phyloP scores from a whole-genome alignment of 2,797 vertebrate genomes.

The Enteromius unitaeniatus region DNA sequence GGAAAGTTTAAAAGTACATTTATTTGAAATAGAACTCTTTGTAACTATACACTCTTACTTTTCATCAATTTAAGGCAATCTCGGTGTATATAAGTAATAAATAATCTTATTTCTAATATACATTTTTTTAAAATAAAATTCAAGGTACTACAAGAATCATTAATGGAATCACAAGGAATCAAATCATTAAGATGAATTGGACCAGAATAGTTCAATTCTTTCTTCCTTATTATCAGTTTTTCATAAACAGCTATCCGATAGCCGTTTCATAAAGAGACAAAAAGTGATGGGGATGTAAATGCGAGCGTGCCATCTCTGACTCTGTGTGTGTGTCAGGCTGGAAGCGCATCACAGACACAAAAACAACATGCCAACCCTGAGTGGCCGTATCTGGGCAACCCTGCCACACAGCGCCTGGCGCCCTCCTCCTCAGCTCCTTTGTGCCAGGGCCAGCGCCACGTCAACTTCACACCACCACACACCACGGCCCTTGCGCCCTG shows the following conservation, averaged over 20 bases:
- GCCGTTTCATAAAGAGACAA: neutral
- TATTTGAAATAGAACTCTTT: neutral
- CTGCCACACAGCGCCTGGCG: slow-evolving; percentile 72
- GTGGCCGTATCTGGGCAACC: slow-evolving; percentile 83
- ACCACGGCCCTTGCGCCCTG: slow-evolving; percentile 69
- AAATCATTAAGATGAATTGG: neutral
- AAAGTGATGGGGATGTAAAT: slow-evolving; percentile 38
- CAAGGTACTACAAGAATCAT: neutral
- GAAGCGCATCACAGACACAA: slow-evolving; percentile 52
- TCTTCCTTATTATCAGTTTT: neutral
- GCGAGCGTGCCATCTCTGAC: slow-evolving; percentile 36
- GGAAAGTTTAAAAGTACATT: neutral
- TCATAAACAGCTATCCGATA: neutral
- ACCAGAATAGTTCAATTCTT: neutral
- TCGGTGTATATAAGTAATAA: neutral
- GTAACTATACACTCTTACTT: neutral
- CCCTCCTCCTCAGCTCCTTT: slow-evolving; percentile 68
- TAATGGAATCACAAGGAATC: neutral
- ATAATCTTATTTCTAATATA: neutral
- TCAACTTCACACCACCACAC: slow-evolving; percentile 75
- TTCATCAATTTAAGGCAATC: neutral
- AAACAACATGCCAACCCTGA: slow-evolving; percentile 76
- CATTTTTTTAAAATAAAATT: no score
- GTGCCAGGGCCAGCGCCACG: slow-evolving; percentile 81
- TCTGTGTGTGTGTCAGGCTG: slow-evolving; percentile 56